Evolutionary conservation across 2,797 vertebrate species (phyloP).

Genomic region (Euthynnus affinis): DNA sequence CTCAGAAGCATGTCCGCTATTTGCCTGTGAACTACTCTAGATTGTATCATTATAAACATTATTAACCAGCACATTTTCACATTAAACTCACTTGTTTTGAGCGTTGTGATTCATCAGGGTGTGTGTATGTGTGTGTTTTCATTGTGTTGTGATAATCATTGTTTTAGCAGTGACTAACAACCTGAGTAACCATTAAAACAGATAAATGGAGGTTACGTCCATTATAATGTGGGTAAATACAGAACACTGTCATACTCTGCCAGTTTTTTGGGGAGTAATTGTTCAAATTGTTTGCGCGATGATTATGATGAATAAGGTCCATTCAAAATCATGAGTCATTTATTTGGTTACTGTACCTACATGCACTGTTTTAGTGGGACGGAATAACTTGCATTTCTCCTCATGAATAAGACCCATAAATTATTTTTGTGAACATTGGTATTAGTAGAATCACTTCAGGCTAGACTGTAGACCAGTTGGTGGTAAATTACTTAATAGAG

Average conservation of each 20-base stretch:
- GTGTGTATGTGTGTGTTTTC: no score
- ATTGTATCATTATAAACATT: not conserved
- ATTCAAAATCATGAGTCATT: conserved; percentile 56
- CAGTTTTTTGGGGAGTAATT: conserved; percentile 6
- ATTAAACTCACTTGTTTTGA: no score
- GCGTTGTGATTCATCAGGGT: no score
- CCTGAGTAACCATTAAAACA: not conserved
- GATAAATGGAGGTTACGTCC: not conserved
- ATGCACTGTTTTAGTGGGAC: conserved; percentile 62
- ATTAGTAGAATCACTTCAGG: conserved; percentile 73
- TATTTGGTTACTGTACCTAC: conserved; percentile 51
- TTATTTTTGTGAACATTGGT: conserved; percentile 67
- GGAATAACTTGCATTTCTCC: conserved; percentile 71
- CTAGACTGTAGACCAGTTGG: conserved; percentile 69
- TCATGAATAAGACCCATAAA: conserved; percentile 73
- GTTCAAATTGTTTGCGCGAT: conserved; percentile 7
- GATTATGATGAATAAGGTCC: conserved; percentile 54
- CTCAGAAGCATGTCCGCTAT: not conserved
- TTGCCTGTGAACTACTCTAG: no score
- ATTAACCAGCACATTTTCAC: not conserved
- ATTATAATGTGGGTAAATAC: not conserved
- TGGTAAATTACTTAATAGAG: conserved; percentile 79
- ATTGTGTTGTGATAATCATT: no score
- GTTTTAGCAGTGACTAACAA: not conserved
- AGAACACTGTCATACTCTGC: not conserved